These are phyloP conservation scores for Saccostrea glomerata DNA, from an alignment of 1,140 invertebrate species.

Conservation along the genomic window DNA sequence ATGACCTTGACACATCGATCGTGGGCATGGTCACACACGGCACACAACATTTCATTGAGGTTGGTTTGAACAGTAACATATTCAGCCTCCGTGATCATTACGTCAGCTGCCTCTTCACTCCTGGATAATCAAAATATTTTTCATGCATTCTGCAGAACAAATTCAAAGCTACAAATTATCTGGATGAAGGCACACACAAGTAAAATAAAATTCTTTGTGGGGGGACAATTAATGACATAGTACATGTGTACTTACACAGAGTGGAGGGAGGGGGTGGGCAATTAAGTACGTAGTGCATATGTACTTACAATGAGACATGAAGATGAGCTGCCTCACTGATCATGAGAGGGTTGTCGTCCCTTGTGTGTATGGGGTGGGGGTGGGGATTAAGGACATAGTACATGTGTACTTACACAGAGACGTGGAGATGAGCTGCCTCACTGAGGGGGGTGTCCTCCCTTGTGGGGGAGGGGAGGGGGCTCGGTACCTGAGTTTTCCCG, in stretches of 20 bases:
- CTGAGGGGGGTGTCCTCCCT: slow-evolving; percentile 57
- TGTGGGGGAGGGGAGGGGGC: slow-evolving; percentile 57
- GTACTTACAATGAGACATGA: slow-evolving; percentile 72
- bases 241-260: background rate
- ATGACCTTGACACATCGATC: slow-evolving; percentile 93
- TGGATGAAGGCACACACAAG: background rate
- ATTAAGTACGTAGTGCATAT: too few relatives aligned
- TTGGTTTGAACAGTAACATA: slow-evolving; percentile 84
- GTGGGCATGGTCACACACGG: slow-evolving; percentile 94
- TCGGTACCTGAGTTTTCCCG: slow-evolving; percentile 70
- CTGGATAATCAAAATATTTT: slow-evolving; percentile 45
- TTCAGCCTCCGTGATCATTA: slow-evolving; percentile 85
- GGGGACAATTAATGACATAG: too few relatives aligned
- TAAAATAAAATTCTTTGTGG: too few relatives aligned
- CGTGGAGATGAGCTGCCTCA: slow-evolving; percentile 71
- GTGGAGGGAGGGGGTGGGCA: slow-evolving; percentile 60
- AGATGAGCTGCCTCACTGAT: slow-evolving; percentile 70
- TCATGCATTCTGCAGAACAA: background rate
- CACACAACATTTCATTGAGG: slow-evolving; percentile 87
- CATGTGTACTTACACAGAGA: slow-evolving; percentile 69
- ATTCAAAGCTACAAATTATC: background rate
- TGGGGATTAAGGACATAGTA: slow-evolving; percentile 47
- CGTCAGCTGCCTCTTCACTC: slow-evolving; percentile 73
- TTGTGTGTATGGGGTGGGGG: slow-evolving; percentile 53
- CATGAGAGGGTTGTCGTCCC: slow-evolving; percentile 42